Evolutionary conservation across 2,888 invertebrate genomes (phyloP).

Genomic region (Hydropsyche betteni): DNA sequence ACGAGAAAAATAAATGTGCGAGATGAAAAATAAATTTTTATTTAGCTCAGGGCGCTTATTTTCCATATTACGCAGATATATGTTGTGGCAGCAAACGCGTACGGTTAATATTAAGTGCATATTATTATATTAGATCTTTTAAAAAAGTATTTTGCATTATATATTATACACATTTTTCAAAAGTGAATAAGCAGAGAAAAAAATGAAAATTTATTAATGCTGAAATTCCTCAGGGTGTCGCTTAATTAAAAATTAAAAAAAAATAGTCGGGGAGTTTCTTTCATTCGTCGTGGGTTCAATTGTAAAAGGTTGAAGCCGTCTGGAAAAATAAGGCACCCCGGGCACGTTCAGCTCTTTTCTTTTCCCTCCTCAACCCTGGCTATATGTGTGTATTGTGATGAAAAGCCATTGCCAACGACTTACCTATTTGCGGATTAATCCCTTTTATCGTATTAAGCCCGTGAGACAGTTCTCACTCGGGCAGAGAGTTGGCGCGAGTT

Average conservation of each 20-base stretch:
- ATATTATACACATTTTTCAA: too few species aligned
- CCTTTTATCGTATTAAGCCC: conserved; percentile 43
- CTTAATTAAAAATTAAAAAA: conserved; percentile 10
- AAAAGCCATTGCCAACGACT: conserved; percentile 44
- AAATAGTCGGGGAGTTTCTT: conserved; percentile 9
- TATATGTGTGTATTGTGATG: conserved; percentile 41
- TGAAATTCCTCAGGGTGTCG: too few species aligned
- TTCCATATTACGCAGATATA: too few species aligned
- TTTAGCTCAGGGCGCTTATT: too few species aligned
- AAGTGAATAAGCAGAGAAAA: too few species aligned
- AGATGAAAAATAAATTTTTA: too few species aligned
- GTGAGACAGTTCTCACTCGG: conserved; percentile 34
- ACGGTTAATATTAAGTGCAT: too few species aligned
- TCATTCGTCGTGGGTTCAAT: not conserved
- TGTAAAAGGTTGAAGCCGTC: conserved; percentile 26
- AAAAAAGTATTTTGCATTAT: too few species aligned
- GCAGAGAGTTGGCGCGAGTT: conserved; percentile 12
- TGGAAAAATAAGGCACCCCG: conserved; percentile 45
- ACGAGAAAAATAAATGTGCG: too few species aligned
- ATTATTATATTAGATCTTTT: too few species aligned
- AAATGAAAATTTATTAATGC: too few species aligned
- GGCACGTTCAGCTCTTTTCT: conserved; percentile 46
- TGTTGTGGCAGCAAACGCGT: too few species aligned
- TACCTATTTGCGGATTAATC: conserved; percentile 43
- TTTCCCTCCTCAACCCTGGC: conserved; percentile 24